phyloP scores from a whole-genome alignment of 2,113 vertebrate genomes.

The Malurus melanocephalus region DNA sequence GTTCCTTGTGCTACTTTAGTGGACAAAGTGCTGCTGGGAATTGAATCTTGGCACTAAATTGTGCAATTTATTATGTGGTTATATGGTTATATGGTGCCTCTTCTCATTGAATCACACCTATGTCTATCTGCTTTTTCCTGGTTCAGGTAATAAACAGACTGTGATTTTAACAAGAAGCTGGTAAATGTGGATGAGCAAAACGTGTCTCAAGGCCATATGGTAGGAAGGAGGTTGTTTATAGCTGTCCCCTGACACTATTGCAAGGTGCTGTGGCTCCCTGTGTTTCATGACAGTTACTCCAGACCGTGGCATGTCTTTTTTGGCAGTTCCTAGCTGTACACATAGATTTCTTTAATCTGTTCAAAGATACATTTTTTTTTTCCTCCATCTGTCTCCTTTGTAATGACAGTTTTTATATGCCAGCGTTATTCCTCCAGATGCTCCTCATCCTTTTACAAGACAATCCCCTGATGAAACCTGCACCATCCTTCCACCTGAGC shows the following conservation, averaged over 20 bases:
- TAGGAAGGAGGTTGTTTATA: not conserved
- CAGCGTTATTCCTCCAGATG: not conserved
- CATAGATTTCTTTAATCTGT: not conserved
- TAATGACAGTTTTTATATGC: not conserved
- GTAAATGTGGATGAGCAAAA: not conserved
- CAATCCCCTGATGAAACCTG: not conserved
- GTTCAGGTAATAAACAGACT: not conserved
- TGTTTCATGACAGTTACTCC: not conserved
- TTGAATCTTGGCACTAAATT: not conserved
- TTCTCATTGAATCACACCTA: not conserved
- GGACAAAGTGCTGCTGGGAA: not conserved
- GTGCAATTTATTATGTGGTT: not conserved
- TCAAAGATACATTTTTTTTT: not conserved
- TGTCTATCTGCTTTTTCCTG: not conserved
- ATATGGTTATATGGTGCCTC: not conserved
- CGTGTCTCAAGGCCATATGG: not conserved
- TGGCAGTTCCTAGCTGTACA: not conserved
- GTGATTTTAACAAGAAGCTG: not conserved
- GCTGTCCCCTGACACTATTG: not conserved
- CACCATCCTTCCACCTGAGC: constrained; percentile 1
- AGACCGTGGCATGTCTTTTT: not conserved
- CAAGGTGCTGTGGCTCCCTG: not conserved
- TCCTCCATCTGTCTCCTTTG: not conserved
- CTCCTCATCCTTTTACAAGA: not conserved
- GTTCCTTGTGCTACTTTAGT: not conserved